Evolutionary conservation across 2,888 invertebrate species (phyloP).

Genomic region (Callinectes sapidus): DNA sequence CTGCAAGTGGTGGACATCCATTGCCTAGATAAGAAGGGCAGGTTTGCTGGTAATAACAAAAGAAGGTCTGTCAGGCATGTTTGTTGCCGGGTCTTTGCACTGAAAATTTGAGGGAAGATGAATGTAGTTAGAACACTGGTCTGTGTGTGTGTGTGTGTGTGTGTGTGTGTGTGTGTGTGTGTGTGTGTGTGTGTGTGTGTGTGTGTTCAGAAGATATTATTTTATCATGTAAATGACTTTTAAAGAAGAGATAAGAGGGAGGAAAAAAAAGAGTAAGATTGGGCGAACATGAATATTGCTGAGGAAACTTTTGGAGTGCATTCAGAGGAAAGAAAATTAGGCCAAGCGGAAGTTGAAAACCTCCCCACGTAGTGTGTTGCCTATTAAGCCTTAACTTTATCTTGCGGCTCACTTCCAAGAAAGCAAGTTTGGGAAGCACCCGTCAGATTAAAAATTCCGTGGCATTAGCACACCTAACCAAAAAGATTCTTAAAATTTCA

Average conservation of each 20-base stretch:
- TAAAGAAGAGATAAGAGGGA: not conserved
- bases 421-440: conserved; percentile 7
- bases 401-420: not conserved
- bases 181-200: conserved; percentile 18
- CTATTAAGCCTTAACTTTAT: conserved; percentile 22
- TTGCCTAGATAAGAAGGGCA: not conserved
- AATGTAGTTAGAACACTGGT: no score
- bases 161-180: not conserved
- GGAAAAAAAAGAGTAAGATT: not conserved
- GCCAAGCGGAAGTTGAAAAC: not conserved
- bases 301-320: not conserved
- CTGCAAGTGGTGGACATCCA: not conserved
- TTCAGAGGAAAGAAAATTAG: conserved; percentile 20
- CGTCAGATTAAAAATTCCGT: not conserved
- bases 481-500: no score
- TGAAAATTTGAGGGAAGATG: no score
- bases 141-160: not conserved
- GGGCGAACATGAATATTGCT: not conserved
- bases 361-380: not conserved
- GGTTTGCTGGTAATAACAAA: not conserved
- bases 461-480: not conserved
- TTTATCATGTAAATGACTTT: not conserved
- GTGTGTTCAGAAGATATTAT: not conserved
- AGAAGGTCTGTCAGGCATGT: not conserved
- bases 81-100: no score